A percentile compares a stretch with the other conserved stretches of the same genome.
phyloP scores from a whole-genome alignment of 2,797 vertebrate species.

The Australoheros facetus region DNA sequence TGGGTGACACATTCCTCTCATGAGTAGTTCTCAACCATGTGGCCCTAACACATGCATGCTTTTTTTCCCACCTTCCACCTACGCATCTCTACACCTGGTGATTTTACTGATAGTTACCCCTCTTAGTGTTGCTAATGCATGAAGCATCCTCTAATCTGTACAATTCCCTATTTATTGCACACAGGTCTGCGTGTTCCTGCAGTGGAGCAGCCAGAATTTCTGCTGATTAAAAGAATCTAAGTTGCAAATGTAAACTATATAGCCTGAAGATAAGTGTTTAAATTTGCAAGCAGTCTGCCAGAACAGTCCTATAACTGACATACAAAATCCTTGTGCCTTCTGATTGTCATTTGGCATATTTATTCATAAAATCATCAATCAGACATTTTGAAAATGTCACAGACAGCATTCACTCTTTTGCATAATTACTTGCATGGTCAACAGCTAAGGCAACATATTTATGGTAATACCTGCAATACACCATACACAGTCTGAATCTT shows the following conservation, averaged over 20 bases:
- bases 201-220: not conserved
- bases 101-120: not conserved
- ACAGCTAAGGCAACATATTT: not conserved
- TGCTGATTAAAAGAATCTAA: not conserved
- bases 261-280: slow-evolving; percentile 21
- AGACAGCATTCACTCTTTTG: not conserved
- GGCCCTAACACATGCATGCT: not conserved
- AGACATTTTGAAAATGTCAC: slow-evolving; percentile 27
- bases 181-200: not conserved
- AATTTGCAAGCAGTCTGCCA: slow-evolving; percentile 25
- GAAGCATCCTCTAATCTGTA: not conserved
- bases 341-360: slow-evolving; percentile 26
- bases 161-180: not conserved
- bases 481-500: not conserved
- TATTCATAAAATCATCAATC: slow-evolving; percentile 30
- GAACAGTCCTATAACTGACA: slow-evolving; percentile 18
- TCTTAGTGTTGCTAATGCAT: slow-evolving; percentile 3
- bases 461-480: not conserved
- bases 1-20: not conserved
- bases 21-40: slow-evolving; percentile 1
- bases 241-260: slow-evolving; percentile 12
- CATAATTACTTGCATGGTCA: not conserved
- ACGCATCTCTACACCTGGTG: not conserved
- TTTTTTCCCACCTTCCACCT: not conserved
- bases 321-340: slow-evolving; percentile 14